A percentile compares a stretch with the other conserved stretches of the same genome.
These are phyloP conservation scores for Dermatophagoides farinae DNA, from an alignment of 1,140 invertebrate genomes.

Conservation along the genomic window DNA sequence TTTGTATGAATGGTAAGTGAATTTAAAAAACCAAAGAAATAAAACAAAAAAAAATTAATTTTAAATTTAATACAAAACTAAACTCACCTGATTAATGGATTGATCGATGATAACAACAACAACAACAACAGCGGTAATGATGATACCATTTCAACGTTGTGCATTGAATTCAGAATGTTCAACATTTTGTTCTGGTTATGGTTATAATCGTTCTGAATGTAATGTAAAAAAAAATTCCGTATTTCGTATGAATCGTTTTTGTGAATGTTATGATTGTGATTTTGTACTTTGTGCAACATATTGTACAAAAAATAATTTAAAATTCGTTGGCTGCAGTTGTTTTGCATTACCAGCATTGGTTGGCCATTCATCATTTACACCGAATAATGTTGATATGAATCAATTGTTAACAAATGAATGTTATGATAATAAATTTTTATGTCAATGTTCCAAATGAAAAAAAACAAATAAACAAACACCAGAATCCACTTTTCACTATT, in stretches of 20 bases:
- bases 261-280: constrained; percentile 10
- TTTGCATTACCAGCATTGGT: not conserved
- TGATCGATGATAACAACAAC: too few relatives aligned
- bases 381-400: not conserved
- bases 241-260: constrained; percentile 3
- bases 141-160: constrained; percentile 9
- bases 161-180: constrained; percentile 1
- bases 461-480: too few relatives aligned
- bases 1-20: too few relatives aligned
- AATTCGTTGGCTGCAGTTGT: constrained; percentile 10
- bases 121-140: too few relatives aligned
- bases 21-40: not conserved
- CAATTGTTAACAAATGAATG: constrained; percentile 10
- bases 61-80: not conserved
- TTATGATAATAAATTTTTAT: constrained; percentile 10
- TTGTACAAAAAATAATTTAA: constrained; percentile 8
- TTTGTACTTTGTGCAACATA: constrained; percentile 9
- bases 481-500: too few relatives aligned
- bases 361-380: not conserved
- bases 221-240: not conserved
- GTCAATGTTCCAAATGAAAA: constrained; percentile 8
- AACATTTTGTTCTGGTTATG: not conserved
- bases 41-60: not conserved
- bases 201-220: constrained; percentile 11
- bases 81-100: too few relatives aligned